Percentiles rank a stretch among this genome's conserved stretches.
Evolutionary conservation across 2,113 vertebrate genomes (phyloP).

Genomic region (Morone chrysops): DNA sequence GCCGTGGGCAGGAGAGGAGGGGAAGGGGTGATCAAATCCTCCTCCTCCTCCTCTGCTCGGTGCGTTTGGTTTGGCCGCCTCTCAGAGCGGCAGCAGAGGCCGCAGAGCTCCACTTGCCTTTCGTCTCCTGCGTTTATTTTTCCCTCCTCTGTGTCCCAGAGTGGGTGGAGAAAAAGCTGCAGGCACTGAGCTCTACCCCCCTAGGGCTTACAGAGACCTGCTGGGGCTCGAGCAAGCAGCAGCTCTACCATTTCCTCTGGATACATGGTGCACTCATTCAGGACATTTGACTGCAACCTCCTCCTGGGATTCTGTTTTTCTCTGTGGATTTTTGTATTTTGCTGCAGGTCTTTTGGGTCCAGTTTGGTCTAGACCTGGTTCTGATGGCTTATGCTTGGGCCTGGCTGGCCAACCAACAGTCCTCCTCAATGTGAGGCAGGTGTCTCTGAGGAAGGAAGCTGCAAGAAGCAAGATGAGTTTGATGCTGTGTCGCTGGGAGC

Average conservation of each 20-base stretch:
- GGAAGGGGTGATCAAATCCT: slow-evolving; percentile 52
- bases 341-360: slow-evolving; percentile 7
- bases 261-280: slow-evolving; percentile 30
- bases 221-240: slow-evolving; percentile 55
- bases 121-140: slow-evolving; percentile 67
- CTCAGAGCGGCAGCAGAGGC: slow-evolving; percentile 61
- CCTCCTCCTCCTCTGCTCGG: slow-evolving; percentile 40
- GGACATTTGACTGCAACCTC: slow-evolving; percentile 22
- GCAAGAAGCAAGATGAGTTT: slow-evolving; percentile 85
- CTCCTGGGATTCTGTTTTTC: slow-evolving; percentile 9
- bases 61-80: slow-evolving; percentile 82
- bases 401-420: not conserved
- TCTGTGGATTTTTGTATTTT: slow-evolving; percentile 8
- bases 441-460: slow-evolving; percentile 67
- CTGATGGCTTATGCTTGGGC: slow-evolving; percentile 53
- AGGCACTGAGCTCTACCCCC: slow-evolving; percentile 42
- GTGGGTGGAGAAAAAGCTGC: slow-evolving; percentile 67
- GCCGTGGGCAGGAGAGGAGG: slow-evolving; percentile 67
- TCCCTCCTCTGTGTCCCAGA: slow-evolving; percentile 69
- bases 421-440: slow-evolving; percentile 75
- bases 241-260: slow-evolving; percentile 40
- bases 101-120: slow-evolving; percentile 61
- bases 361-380: not conserved
- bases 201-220: slow-evolving; percentile 59
- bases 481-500: slow-evolving; percentile 94